A percentile compares a stretch with the other conserved stretches of the same genome.
phyloP scores from a whole-genome alignment of 2,888 invertebrate species.

The Calameuta filiformis region DNA sequence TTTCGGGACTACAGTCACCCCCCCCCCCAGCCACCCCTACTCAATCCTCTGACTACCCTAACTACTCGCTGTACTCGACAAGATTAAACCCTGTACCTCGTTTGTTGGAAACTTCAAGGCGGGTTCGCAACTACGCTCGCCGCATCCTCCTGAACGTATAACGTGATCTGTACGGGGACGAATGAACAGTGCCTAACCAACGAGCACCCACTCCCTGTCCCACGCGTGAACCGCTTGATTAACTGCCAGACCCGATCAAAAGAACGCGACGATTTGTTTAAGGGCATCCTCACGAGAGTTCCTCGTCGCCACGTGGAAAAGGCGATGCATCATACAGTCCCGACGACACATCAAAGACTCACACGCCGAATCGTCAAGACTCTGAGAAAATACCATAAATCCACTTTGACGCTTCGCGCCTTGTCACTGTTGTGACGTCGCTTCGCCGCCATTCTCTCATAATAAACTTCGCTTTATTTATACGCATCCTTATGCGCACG shows the following conservation, averaged over 20 bases:
- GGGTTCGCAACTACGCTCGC: background rate
- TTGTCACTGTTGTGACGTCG: slow-evolving; percentile 53
- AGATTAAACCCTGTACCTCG: slow-evolving; percentile 17
- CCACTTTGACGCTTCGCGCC: slow-evolving; percentile 59
- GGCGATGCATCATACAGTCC: slow-evolving; percentile 41
- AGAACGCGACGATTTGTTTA: slow-evolving; percentile 55
- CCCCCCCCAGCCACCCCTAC: no score
- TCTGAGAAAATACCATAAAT: slow-evolving; percentile 64
- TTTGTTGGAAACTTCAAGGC: background rate
- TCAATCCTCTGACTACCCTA: background rate
- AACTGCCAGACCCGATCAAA: slow-evolving; percentile 38
- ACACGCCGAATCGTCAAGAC: slow-evolving; percentile 29
- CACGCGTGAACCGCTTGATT: slow-evolving; percentile 1
- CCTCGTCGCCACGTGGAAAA: slow-evolving; percentile 32
- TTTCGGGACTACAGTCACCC: background rate
- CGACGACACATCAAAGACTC: slow-evolving; percentile 53
- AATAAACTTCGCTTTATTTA: slow-evolving; percentile 61
- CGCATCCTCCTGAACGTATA: no score
- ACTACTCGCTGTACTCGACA: slow-evolving; percentile 3
- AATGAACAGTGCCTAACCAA: no score
- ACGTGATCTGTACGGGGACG: no score
- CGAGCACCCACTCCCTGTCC: no score
- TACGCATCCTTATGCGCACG: slow-evolving; percentile 18
- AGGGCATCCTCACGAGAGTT: slow-evolving; percentile 39
- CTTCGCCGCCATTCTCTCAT: slow-evolving; percentile 42